phyloP scores from a whole-genome alignment of 2,113 vertebrate genomes.

The Octodon degus region DNA sequence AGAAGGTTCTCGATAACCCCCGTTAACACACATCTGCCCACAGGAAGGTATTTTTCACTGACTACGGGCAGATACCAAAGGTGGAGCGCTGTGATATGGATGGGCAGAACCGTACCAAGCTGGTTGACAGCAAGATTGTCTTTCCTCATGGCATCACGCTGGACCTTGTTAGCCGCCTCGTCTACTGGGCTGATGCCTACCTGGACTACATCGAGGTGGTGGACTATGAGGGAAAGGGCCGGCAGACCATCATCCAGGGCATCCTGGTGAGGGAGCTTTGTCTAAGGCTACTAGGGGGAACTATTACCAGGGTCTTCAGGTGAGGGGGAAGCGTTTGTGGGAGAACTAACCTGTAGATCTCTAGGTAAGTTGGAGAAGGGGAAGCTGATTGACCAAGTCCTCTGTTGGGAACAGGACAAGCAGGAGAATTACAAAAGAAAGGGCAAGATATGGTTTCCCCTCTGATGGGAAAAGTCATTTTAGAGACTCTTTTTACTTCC shows the following conservation, averaged over 20 bases:
- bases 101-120: conserved; percentile 97
- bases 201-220: conserved; percentile 99
- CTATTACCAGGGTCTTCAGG: background rate
- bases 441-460: background rate
- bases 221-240: conserved; percentile 97
- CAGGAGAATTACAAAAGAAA: background rate
- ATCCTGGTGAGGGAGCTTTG: conserved; percentile 91
- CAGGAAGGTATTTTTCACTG: conserved; percentile 98
- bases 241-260: conserved; percentile 98
- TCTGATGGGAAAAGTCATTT: background rate
- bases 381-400: no score
- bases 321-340: background rate
- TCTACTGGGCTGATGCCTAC: conserved; percentile 98
- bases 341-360: background rate
- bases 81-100: conserved; percentile 99
- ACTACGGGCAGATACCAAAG: conserved; percentile 97
- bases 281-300: background rate
- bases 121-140: conserved; percentile 98
- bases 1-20: accelerated
- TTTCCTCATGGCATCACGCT: conserved; percentile 97
- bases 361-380: background rate
- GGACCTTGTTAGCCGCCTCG: conserved; percentile 96
- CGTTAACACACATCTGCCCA: background rate
- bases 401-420: accelerated
- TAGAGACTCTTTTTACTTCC: conserved; percentile 27